These are phyloP conservation scores for Mareca strepera DNA, from an alignment of 2,797 vertebrate species.

Conservation along the genomic window DNA sequence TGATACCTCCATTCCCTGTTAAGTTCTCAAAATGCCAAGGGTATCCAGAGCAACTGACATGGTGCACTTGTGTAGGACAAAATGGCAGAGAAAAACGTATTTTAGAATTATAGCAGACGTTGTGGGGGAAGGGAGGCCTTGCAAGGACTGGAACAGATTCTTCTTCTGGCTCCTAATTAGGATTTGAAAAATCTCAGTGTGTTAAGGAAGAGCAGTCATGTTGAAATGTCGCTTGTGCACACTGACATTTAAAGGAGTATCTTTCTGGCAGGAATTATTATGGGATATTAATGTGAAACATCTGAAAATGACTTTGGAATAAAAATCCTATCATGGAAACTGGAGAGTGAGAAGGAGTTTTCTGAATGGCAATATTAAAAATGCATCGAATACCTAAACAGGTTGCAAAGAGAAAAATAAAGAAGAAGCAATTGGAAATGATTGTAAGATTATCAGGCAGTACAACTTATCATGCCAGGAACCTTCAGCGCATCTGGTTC, in stretches of 20 bases:
- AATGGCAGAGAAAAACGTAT: neutral
- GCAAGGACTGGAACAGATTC: neutral
- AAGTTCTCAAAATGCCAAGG: neutral
- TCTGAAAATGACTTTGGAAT: neutral
- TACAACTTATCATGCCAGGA: neutral
- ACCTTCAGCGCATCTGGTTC: neutral
- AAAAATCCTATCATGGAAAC: neutral
- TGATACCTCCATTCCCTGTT: neutral
- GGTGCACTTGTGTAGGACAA: neutral
- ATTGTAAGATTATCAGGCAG: neutral
- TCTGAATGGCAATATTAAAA: neutral
- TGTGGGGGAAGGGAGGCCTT: neutral
- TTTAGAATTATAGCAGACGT: neutral
- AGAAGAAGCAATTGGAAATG: neutral
- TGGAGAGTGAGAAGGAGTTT: neutral
- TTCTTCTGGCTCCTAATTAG: constrained; percentile 20
- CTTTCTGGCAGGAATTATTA: neutral
- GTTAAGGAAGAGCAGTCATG: constrained; percentile 33
- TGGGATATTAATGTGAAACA: neutral
- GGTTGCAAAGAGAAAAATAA: neutral
- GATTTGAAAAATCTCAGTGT: constrained; percentile 21
- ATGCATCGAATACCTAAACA: neutral
- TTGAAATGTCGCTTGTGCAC: neutral
- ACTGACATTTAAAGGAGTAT: neutral
- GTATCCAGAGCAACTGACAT: neutral